Base-by-base conservation (phyloP, 2,888 invertebrate genomes). In the Dolichomitus sp. region DNA sequence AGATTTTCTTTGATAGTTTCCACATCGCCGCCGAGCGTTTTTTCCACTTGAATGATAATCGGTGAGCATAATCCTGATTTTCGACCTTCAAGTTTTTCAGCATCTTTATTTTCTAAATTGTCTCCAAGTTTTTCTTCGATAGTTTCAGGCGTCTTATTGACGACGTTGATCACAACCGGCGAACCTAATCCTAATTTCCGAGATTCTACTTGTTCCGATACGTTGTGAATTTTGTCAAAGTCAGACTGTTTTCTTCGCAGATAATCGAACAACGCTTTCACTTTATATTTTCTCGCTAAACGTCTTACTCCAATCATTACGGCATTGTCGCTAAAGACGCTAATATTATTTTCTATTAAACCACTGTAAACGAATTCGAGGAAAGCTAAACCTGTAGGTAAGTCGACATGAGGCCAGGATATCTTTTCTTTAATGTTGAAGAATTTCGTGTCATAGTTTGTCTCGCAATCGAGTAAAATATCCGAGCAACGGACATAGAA, bases 311-410 rank as follows among this genome's bases (percentile, higher is more conserved):
- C 78, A 19, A 85, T 65, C 5, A 90, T 48, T 17, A 69, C 27
- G 7, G 42, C 27, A 30, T 86, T 54, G 50, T 90, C 70, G 2
- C 88, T 75, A 40, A 90, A 80, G 54, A 91, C 54, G 11, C 74
- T 52, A 0, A 69, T 54, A 84, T 92, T 80, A 72, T 87, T 88
- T 54, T 84, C 82, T 12, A 93, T 91, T 27, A 85, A 74, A 0
- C 93, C 93, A 84, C 93, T 91, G 75, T 94, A 94, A 76, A 94
- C 82, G 83, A 91, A 94, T 87, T 94, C 92, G 12, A 94, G 83
- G 83, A 94, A 94, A 19, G 92, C 92, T 37, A 92, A 61, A 27
- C 91, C 93, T n/a, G 89, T 82, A 19, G 76, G 66, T 54, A 88
- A 84, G 48, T 92, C 87, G 37, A 88, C 78, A 30, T 91, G 88